phyloP scores from a whole-genome alignment of 2,113 vertebrate genomes.

The Centrocercus urophasianus region DNA sequence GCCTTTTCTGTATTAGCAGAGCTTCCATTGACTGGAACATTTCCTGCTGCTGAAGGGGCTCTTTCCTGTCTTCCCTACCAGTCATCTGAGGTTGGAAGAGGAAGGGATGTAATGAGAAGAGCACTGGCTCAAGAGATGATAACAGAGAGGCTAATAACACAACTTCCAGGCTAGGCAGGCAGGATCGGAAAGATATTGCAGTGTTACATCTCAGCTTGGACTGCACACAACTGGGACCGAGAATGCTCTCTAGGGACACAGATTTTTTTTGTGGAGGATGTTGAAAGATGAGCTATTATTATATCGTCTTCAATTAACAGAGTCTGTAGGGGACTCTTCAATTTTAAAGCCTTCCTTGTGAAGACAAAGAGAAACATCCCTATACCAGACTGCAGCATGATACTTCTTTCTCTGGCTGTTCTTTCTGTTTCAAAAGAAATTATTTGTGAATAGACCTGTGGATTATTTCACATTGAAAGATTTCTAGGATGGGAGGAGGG shows the following conservation, averaged over 20 bases:
- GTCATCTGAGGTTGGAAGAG: background rate
- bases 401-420: background rate
- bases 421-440: background rate
- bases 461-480: background rate
- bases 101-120: background rate
- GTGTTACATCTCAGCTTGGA: background rate
- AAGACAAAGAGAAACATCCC: background rate
- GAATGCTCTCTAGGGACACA: background rate
- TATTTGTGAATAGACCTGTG: background rate
- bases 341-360: background rate
- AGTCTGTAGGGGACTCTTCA: background rate
- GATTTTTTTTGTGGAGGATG: background rate
- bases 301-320: background rate
- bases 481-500: background rate
- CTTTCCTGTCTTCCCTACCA: background rate
- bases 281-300: background rate
- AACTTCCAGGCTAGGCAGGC: background rate
- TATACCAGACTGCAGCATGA: background rate
- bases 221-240: background rate
- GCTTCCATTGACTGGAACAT: background rate
- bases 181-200: background rate
- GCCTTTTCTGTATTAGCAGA: background rate
- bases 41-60: background rate
- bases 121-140: background rate
- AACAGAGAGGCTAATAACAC: background rate